Evolutionary conservation across 2,888 invertebrate genomes (phyloP), one percentile per base, ranked within the genome.

Genomic region (Cantharis nigra): DNA sequence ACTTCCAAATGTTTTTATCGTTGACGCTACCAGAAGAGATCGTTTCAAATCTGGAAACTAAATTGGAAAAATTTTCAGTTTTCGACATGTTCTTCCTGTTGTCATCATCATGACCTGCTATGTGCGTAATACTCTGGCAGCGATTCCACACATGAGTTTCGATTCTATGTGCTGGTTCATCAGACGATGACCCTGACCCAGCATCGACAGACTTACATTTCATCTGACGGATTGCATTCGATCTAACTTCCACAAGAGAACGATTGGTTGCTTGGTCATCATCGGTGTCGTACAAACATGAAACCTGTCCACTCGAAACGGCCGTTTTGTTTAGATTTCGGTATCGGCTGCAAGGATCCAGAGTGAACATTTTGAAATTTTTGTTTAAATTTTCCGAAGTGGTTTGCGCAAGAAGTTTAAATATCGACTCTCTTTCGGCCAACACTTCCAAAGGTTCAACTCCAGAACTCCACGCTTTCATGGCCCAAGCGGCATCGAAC

Each of bases 401-500:
- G 1, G 98, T 98, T 92, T 99, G 99, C 76, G 95, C 97, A 86
- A 95, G 86, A 83, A 91, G 79, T 75, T 88, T 82, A 88, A 98
- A 98, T 81, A 98, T 95, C 78, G 96, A 96, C 89, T 99, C 99
- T 64, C 99, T 91, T 89, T 99, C 98, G 0, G 98, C 97, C 72
- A 99, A 89, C 20, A 98, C 96, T 84, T 95, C 94, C 16, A 98
- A 89, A 0, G 97, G 94, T 79, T 96, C 95, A 4, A 91, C 88
- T 74, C 92, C 92, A 64, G 91, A 90, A 0, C 94, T 93, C 95
- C 97, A 98, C 76, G 94, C 91, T 78, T 83, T 92, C 76, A 98
- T 94, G 80, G 97, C 96, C 97, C 99, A 99, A 11, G 97, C 97
- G 0, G 98, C 96, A 90, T 99, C 99, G 88, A 99, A 92, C 3